These are phyloP conservation scores for Lycaena phlaeas DNA, from an alignment of 2,888 invertebrate genomes.

Conservation along the genomic window DNA sequence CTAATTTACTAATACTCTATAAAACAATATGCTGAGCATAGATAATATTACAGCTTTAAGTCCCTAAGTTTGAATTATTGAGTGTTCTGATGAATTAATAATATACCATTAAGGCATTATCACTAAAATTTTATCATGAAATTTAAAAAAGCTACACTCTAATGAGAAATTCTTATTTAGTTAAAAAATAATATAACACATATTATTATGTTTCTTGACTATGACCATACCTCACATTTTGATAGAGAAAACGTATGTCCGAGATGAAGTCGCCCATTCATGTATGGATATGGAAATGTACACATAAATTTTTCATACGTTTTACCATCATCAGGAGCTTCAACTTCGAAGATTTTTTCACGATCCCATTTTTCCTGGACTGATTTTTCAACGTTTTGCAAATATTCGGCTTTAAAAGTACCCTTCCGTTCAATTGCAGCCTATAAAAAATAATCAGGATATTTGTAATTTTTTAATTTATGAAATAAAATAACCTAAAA, in stretches of 20 bases:
- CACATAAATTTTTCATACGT: slow-evolving; percentile 88
- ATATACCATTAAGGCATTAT: no score
- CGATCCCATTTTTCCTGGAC: slow-evolving; percentile 91
- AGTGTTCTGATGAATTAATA: no score
- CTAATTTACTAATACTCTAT: no score
- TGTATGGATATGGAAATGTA: slow-evolving; percentile 98
- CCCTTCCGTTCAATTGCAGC: slow-evolving; percentile 80
- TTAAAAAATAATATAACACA: no score
- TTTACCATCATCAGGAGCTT: slow-evolving; percentile 80
- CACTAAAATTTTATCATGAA: no score
- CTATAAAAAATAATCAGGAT: slow-evolving; percentile 34
- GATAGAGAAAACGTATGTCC: slow-evolving; percentile 98
- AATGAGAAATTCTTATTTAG: no score
- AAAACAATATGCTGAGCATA: no score
- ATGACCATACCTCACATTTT: slow-evolving; percentile 90
- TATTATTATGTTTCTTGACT: background rate
- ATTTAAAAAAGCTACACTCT: no score
- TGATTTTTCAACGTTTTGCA: slow-evolving; percentile 89
- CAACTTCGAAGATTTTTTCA: slow-evolving; percentile 85
- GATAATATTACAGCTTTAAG: no score
- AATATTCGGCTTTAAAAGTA: slow-evolving; percentile 95
- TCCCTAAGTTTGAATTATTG: no score
- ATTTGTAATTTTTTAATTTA: no score
- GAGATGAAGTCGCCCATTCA: slow-evolving; percentile 98
- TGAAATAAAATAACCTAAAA: no score